Evolutionary conservation across 2,113 vertebrate genomes (phyloP), one percentile per base, ranked within the genome.

Genomic region (Hydrolagus affinis): DNA sequence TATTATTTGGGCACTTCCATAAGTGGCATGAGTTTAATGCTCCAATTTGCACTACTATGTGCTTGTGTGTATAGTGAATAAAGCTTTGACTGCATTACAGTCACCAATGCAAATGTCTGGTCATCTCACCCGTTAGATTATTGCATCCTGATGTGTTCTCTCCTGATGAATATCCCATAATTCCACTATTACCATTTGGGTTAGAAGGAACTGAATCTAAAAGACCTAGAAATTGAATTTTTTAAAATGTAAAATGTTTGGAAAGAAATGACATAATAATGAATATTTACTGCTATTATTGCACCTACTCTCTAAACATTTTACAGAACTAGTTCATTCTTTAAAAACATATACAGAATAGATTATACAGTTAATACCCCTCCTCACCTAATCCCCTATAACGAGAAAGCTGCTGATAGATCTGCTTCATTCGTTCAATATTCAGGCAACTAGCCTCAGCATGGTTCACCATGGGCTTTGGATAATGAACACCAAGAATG

Each of bases 391-490:
- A 93, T 88, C 97, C 97, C 90, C 95, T 93, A 87, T 97, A 97
- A 90, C 95, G 91, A 71, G 97, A 97, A 59, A 98, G 95, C 89
- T 97, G 96, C 89, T 98, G 96, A 89, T 98, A 99, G 87, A 99
- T 97, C 89, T 97, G 97, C 89, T 97, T 98, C 96, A 99, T 97
- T 73, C 96, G 93, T 88, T 99, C 97, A 8, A 98, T 96, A 88
- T 98, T 98, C 89, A 97, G 90, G 72, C 96, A 93, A 87, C 97
- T 98, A 87, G 95, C 95, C 88, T 98, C 95, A 0, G 96, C 96
- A 4, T 98, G 97, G 89, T 97, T 95, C 87, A 97, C 96, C 96
- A 98, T 97, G 66, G 97, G 97, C 78, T 95, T 97, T 83, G 97
- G 97, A 87, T 98, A 98, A 89, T 98, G 94, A 21, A 96, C 91